A percentile compares a stretch with the other conserved stretches of the same genome.
Conservation (phyloP, 1,140 invertebrate genomes). For the Lethrus apterus region DNA sequence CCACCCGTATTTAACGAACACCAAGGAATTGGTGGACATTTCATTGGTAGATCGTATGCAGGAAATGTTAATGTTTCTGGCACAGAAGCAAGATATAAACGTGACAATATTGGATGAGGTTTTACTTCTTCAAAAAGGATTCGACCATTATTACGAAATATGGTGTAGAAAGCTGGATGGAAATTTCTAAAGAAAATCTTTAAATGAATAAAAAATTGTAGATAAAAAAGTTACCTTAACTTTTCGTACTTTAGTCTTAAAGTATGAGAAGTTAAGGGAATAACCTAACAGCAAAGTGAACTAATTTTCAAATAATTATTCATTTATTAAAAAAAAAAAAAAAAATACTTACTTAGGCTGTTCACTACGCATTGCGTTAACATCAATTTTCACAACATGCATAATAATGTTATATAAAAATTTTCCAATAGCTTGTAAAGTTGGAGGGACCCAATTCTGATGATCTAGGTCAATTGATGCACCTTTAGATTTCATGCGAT, state of each 20-base stretch:
- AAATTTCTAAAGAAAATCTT: constrained; percentile 38
- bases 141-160: constrained; percentile 62
- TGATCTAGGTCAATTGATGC: constrained; percentile 50
- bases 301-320: no score
- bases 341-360: constrained; percentile 49
- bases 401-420: constrained; percentile 84
- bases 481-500: constrained; percentile 48
- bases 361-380: constrained; percentile 55
- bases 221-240: not conserved
- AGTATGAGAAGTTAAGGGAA: no score
- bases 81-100: constrained; percentile 58
- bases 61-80: constrained; percentile 64
- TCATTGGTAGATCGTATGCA: constrained; percentile 61
- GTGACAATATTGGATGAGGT: constrained; percentile 68
- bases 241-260: not conserved
- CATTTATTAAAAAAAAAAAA: no score
- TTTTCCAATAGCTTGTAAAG: constrained; percentile 60
- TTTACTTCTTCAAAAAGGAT: constrained; percentile 70
- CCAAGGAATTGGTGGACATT: constrained; percentile 81
- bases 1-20: constrained; percentile 56
- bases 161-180: constrained; percentile 73
- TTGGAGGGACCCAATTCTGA: constrained; percentile 55
- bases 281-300: no score
- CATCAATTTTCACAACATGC: constrained; percentile 75
- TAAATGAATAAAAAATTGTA: not conserved